These are phyloP conservation scores for Turritopsis dohrnii DNA, from an alignment of 30 jellyfish, hydroid and myxozoan genomes.

Conservation along the genomic window DNA sequence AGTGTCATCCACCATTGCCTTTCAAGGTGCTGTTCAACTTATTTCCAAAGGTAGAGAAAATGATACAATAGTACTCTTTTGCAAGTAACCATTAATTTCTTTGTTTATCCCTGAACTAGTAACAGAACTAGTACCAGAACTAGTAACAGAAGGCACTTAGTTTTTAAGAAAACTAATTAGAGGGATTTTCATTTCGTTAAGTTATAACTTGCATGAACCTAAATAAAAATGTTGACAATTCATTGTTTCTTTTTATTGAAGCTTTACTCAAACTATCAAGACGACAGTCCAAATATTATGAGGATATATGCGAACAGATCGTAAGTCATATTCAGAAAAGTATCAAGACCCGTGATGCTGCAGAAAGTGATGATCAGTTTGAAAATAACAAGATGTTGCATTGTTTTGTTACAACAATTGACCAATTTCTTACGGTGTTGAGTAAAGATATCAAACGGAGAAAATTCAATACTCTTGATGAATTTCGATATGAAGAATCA, in stretches of 20 bases:
- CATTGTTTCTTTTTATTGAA: background rate
- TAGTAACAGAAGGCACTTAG: too few species aligned
- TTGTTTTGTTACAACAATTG: background rate
- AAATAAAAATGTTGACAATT: too few species aligned
- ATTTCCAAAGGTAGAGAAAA: background rate
- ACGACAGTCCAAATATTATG: background rate
- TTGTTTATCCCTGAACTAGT: too few species aligned
- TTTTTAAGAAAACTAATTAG: too few species aligned
- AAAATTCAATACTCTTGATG: background rate
- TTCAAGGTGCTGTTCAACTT: background rate
- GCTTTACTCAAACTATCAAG: background rate
- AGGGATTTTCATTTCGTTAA: too few species aligned
- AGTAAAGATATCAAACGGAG: background rate
- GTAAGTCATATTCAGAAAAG: background rate
- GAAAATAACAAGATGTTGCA: background rate
- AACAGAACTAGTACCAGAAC: too few species aligned
- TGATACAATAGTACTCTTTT: too few species aligned
- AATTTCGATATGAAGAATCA: background rate
- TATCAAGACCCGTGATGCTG: background rate
- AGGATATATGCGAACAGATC: background rate
- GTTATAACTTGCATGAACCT: too few species aligned
- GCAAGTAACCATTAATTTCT: too few species aligned
- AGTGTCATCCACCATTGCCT: background rate
- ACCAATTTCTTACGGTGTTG: background rate
- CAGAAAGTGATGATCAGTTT: background rate